These are phyloP conservation scores for Paratrypauchen microcephalus DNA, from an alignment of 2,797 vertebrate species.

Conservation along the genomic window DNA sequence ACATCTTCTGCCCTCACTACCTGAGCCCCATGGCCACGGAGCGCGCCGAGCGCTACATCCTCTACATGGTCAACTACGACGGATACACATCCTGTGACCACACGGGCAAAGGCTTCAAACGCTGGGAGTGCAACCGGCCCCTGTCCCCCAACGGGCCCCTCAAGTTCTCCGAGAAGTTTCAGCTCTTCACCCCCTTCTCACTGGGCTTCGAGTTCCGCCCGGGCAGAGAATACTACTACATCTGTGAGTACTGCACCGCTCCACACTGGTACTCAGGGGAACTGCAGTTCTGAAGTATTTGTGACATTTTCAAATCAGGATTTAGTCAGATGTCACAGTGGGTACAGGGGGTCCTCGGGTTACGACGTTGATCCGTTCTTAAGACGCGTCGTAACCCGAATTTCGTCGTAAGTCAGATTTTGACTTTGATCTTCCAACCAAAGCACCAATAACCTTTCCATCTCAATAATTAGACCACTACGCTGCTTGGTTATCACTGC, in stretches of 20 bases:
- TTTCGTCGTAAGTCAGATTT: too few relatives aligned
- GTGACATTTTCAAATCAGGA: too few relatives aligned
- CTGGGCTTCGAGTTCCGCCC: conserved; percentile 98
- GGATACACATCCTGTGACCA: conserved; percentile 98
- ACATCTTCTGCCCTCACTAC: conserved; percentile 97
- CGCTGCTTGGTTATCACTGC: too few relatives aligned
- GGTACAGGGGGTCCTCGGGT: too few relatives aligned
- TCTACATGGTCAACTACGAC: conserved; percentile 99
- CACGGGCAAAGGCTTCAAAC: conserved; percentile 96
- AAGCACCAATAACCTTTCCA: too few relatives aligned
- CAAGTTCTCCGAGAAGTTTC: conserved; percentile 99
- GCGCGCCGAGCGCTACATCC: conserved; percentile 90
- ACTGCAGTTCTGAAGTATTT: too few relatives aligned
- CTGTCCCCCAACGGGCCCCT: conserved; percentile 92
- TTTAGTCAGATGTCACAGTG: too few relatives aligned
- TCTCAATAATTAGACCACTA: too few relatives aligned
- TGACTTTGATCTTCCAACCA: too few relatives aligned
- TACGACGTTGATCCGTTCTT: too few relatives aligned
- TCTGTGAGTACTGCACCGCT: conserved; percentile 67
- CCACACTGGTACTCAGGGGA: too few relatives aligned
- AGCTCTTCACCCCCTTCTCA: conserved; percentile 98
- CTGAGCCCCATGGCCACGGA: conserved; percentile 86
- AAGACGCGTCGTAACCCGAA: too few relatives aligned
- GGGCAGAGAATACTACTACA: conserved; percentile 98
- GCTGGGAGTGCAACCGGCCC: conserved; percentile 98